These are phyloP conservation scores for Hippocampus guttulatus DNA, from an alignment of 2,113 vertebrate species.

Conservation along the genomic window DNA sequence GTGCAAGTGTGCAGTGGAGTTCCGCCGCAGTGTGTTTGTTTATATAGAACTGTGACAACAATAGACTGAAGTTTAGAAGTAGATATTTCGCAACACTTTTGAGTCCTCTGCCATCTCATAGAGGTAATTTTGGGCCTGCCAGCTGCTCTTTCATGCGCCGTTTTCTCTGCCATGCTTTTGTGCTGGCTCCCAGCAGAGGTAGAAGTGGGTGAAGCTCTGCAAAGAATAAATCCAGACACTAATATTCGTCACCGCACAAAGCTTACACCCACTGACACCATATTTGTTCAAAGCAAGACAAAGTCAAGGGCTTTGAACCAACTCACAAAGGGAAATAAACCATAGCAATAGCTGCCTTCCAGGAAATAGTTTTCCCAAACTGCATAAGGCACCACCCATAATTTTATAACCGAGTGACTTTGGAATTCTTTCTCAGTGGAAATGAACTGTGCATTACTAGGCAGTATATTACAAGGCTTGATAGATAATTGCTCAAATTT, in stretches of 20 bases:
- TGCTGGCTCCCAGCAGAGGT: conserved; percentile 60
- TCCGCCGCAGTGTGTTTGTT: too few relatives aligned
- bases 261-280: conserved; percentile 41
- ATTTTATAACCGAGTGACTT: conserved; percentile 14
- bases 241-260: conserved; percentile 43
- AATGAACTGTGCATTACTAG: neutral
- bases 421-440: conserved; percentile 10
- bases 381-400: conserved; percentile 34
- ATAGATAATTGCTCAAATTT: neutral
- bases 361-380: conserved; percentile 40
- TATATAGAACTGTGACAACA: too few relatives aligned
- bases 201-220: conserved; percentile 56
- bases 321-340: conserved; percentile 41
- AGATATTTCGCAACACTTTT: neutral
- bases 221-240: conserved; percentile 50
- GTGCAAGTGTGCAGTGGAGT: too few relatives aligned
- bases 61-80: conserved; percentile 28
- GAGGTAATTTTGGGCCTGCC: conserved; percentile 34
- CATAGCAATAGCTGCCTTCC: conserved; percentile 19
- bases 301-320: conserved; percentile 23
- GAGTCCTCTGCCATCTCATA: conserved; percentile 15
- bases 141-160: conserved; percentile 59
- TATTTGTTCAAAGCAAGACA: conserved; percentile 22
- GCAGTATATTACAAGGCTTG: neutral
- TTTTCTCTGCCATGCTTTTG: conserved; percentile 58